Conservation (phyloP, 64 coral and sea anemone genomes). For the Montipora sp. region DNA sequence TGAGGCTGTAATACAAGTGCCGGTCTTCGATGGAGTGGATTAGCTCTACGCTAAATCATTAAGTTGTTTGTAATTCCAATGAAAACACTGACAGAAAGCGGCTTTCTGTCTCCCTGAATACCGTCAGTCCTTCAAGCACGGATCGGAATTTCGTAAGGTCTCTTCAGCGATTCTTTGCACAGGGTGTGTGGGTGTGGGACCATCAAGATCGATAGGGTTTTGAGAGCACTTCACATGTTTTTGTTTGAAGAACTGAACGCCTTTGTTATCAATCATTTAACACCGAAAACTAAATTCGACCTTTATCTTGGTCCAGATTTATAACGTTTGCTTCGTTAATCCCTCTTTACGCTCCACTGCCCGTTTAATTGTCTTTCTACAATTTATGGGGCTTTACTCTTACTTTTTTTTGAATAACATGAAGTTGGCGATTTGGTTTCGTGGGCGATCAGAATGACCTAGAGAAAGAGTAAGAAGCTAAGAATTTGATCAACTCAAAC, state of each 20-base stretch:
- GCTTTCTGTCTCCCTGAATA: no score
- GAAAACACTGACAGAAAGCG: no score
- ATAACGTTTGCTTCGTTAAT: neutral
- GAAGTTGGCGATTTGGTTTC: neutral
- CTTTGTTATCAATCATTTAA: neutral
- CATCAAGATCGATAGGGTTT: neutral
- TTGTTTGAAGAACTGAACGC: neutral
- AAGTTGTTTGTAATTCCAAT: no score
- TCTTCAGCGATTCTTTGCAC: no score
- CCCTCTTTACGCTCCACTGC: no score
- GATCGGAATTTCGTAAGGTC: no score
- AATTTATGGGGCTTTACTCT: no score
- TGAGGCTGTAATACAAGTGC: neutral
- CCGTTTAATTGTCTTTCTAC: no score
- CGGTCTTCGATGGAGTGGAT: no score
- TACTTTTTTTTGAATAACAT: no score
- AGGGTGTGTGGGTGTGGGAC: neutral
- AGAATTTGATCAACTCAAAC: neutral
- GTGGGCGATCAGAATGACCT: neutral
- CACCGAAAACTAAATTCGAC: neutral
- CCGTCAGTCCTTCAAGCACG: no score
- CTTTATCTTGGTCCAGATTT: neutral
- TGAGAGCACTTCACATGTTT: neutral
- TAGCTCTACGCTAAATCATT: no score
- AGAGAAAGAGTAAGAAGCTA: neutral